Conservation (phyloP, 2,888 invertebrate species). For the Orgyia antiqua region DNA sequence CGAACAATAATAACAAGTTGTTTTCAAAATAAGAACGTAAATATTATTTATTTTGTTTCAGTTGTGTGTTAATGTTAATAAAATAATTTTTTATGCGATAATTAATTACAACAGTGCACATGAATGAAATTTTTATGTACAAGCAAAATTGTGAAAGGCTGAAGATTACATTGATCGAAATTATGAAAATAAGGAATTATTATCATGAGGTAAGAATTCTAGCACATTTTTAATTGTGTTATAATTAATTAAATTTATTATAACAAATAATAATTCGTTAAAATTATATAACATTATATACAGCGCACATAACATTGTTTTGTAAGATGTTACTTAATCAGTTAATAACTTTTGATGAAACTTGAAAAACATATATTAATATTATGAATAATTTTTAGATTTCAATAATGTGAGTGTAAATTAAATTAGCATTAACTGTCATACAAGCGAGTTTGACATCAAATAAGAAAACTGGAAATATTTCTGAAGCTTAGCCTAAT, state of each 20-base stretch:
- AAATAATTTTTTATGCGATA: not conserved
- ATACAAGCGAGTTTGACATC: too few relatives aligned
- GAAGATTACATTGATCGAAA: slow-evolving; percentile 40
- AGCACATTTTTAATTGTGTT: not conserved
- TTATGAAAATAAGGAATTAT: slow-evolving; percentile 71
- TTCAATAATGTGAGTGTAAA: too few relatives aligned
- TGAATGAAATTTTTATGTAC: slow-evolving; percentile 36
- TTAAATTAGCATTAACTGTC: too few relatives aligned
- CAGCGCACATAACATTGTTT: too few relatives aligned
- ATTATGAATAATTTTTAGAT: too few relatives aligned
- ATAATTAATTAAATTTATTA: not conserved
- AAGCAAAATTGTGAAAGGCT: slow-evolving; percentile 33
- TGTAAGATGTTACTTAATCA: too few relatives aligned
- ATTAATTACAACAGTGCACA: slow-evolving; percentile 27
- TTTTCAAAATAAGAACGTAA: slow-evolving; percentile 4
- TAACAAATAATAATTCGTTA: too few relatives aligned
- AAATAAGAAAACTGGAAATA: too few relatives aligned
- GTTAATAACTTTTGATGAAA: too few relatives aligned
- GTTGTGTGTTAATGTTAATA: slow-evolving; percentile 1
- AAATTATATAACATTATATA: too few relatives aligned
- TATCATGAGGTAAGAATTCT: slow-evolving; percentile 58
- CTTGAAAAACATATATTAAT: too few relatives aligned
- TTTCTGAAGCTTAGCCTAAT: too few relatives aligned
- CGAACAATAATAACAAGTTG: slow-evolving; percentile 23
- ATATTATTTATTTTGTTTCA: slow-evolving; percentile 11